phyloP scores from a whole-genome alignment of 2,797 vertebrate genomes.

The Esox lucius region DNA sequence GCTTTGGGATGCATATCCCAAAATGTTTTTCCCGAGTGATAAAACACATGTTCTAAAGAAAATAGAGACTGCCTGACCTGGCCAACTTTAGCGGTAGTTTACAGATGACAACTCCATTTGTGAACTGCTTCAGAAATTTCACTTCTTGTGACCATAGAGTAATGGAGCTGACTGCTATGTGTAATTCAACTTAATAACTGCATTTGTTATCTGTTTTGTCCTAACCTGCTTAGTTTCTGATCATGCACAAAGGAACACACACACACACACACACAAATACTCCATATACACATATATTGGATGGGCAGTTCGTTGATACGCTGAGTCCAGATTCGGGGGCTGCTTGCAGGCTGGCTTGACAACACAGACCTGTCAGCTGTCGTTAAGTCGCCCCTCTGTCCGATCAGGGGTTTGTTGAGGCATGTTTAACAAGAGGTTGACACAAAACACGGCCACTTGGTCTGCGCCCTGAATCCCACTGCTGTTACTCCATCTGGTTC shows the following conservation, averaged over 20 bases:
- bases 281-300: neutral
- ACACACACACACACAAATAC: neutral
- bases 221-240: neutral
- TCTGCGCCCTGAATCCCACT: slow-evolving; percentile 67
- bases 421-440: slow-evolving; percentile 62
- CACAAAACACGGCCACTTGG: slow-evolving; percentile 81
- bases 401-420: slow-evolving; percentile 72
- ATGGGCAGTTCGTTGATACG: slow-evolving; percentile 32
- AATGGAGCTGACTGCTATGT: neutral
- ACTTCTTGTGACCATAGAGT: neutral
- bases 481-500: slow-evolving; percentile 21
- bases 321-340: slow-evolving; percentile 38
- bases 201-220: neutral
- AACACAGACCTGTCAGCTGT: slow-evolving; percentile 66
- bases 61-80: slow-evolving; percentile 28
- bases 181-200: neutral
- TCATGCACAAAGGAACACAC: neutral
- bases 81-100: slow-evolving; percentile 23
- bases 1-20: slow-evolving; percentile 10
- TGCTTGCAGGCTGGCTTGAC: slow-evolving; percentile 28
- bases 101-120: slow-evolving; percentile 38
- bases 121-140: neutral
- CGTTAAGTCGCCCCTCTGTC: slow-evolving; percentile 77
- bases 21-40: slow-evolving; percentile 24
- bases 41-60: slow-evolving; percentile 44